phyloP scores from a whole-genome alignment of 2,888 invertebrate species.

The Rutpela maculata region DNA sequence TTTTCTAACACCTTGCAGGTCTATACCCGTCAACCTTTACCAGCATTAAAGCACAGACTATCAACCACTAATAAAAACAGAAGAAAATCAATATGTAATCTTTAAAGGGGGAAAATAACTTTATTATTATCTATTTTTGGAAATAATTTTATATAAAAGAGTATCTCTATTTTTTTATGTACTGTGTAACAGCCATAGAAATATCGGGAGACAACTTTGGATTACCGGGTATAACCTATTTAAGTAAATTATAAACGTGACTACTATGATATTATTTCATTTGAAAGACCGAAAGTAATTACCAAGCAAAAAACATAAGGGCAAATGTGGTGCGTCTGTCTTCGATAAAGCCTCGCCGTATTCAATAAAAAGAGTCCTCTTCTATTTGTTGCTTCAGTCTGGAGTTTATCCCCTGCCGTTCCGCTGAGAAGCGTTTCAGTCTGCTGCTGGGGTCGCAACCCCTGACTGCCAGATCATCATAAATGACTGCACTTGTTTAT shows the following conservation, averaged over 20 bases:
- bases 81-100: too few relatives aligned
- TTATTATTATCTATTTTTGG: too few relatives aligned
- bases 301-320: not conserved
- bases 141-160: too few relatives aligned
- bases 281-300: not conserved
- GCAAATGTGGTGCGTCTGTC: not conserved
- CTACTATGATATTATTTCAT: not conserved
- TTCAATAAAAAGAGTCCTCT: slow-evolving; percentile 12
- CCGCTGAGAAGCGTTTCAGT: slow-evolving; percentile 6
- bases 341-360: not conserved
- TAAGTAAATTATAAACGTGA: not conserved
- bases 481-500: slow-evolving; percentile 35
- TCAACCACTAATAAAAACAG: too few relatives aligned
- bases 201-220: too few relatives aligned
- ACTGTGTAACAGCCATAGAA: too few relatives aligned
- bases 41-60: too few relatives aligned
- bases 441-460: slow-evolving; percentile 21
- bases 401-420: slow-evolving; percentile 11
- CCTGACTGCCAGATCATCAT: slow-evolving; percentile 28
- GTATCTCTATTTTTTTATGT: too few relatives aligned
- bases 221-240: too few relatives aligned
- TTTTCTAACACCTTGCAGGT: too few relatives aligned
- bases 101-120: too few relatives aligned
- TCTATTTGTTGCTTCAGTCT: slow-evolving; percentile 22
- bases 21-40: too few relatives aligned